Conservation (phyloP, 2,797 vertebrate genomes). For the Peromyscus nudipes region DNA sequence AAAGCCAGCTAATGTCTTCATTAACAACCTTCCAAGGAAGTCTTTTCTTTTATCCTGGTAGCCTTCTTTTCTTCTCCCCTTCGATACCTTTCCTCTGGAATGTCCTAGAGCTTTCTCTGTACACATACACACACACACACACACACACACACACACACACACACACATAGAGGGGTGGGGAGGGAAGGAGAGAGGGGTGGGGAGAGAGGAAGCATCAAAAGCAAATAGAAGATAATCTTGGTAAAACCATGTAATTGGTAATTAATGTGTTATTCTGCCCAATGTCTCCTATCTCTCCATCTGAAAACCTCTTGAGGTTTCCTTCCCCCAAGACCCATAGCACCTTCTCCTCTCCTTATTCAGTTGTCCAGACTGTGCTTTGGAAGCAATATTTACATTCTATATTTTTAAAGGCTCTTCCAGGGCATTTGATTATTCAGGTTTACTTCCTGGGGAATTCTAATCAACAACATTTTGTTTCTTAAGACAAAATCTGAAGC, state of each 20-base stretch:
- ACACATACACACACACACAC: neutral
- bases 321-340: neutral
- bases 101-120: neutral
- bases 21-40: too few relatives aligned
- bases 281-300: neutral
- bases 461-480: neutral
- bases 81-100: neutral
- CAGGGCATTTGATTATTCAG: neutral
- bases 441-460: neutral
- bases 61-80: neutral
- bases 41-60: neutral
- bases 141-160: neutral
- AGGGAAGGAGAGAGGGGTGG: neutral
- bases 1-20: neutral
- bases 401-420: neutral
- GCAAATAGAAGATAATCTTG: neutral
- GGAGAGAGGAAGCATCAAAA: neutral
- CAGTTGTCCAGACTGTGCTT: neutral
- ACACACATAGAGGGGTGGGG: neutral
- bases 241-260: neutral
- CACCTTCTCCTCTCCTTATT: neutral
- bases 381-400: constrained; percentile 7
- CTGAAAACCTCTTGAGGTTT: neutral
- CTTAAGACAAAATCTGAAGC: neutral
- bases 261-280: neutral